Conservation (phyloP, 1,140 invertebrate genomes). For the Oncopeltus fasciatus region DNA sequence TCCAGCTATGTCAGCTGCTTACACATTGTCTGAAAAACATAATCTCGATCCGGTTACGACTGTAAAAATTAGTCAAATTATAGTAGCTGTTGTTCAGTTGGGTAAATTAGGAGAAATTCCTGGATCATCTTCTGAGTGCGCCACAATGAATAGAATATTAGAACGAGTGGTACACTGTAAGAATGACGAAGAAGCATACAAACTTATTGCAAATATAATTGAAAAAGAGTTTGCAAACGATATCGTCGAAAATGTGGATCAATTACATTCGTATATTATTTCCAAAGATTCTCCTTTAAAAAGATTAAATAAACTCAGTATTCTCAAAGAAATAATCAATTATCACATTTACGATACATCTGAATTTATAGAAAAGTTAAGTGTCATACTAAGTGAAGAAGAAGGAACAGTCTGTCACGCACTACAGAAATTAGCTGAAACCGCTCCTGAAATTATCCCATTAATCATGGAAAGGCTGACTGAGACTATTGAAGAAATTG, state of each 20-base stretch:
- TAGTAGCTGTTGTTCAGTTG: slow-evolving; percentile 19
- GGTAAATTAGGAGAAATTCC: slow-evolving; percentile 11
- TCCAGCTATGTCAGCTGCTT: slow-evolving; percentile 32
- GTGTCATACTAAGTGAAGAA: slow-evolving; percentile 40
- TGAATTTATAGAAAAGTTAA: slow-evolving; percentile 40
- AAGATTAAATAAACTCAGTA: slow-evolving; percentile 39
- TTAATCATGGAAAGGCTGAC: slow-evolving; percentile 39
- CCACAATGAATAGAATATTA: slow-evolving; percentile 16
- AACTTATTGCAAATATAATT: slow-evolving; percentile 18
- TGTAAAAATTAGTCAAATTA: slow-evolving; percentile 31
- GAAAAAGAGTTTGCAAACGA: slow-evolving; percentile 19
- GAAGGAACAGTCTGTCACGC: slow-evolving; percentile 40
- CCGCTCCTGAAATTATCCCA: slow-evolving; percentile 37
- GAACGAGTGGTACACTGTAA: slow-evolving; percentile 17
- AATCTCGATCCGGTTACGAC: slow-evolving; percentile 30
- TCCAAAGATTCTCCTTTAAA: slow-evolving; percentile 24
- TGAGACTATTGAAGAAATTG: slow-evolving; percentile 37
- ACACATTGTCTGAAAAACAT: slow-evolving; percentile 31
- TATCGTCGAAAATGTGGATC: slow-evolving; percentile 18
- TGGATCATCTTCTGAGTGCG: slow-evolving; percentile 6
- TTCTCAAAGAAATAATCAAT: slow-evolving; percentile 42
- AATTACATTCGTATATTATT: slow-evolving; percentile 19
- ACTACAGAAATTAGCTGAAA: slow-evolving; percentile 41
- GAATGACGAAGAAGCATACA: slow-evolving; percentile 18
- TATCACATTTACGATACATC: slow-evolving; percentile 35